Percentiles rank a stretch among this genome's conserved stretches.
Conservation (phyloP, 2,797 vertebrate genomes). For the Crax fasciolata region DNA sequence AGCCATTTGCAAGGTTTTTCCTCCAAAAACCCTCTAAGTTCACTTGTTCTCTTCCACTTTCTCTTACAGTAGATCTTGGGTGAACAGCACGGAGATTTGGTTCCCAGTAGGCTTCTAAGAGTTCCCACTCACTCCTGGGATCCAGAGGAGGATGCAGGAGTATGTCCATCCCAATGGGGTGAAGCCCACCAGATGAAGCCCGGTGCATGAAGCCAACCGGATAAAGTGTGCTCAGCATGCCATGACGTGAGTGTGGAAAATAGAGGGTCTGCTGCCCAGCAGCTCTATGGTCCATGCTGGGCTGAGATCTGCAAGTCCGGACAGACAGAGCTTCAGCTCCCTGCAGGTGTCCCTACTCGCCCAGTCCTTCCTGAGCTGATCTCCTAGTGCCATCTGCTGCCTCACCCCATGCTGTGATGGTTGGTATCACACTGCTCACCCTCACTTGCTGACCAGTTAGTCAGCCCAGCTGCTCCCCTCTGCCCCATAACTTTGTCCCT, state of each 20-base stretch:
- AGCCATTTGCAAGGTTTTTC: not conserved
- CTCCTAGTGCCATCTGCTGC: not conserved
- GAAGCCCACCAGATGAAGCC: not conserved
- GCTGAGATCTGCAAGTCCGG: not conserved
- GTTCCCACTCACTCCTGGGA: not conserved
- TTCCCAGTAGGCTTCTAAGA: not conserved
- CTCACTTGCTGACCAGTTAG: not conserved
- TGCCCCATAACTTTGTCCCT: rapidly evolving
- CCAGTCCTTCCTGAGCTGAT: not conserved
- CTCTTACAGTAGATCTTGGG: not conserved
- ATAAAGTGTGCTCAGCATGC: not conserved
- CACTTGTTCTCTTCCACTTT: not conserved
- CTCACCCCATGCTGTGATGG: not conserved
- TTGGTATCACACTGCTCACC: not conserved
- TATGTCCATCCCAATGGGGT: not conserved
- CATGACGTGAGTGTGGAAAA: rapidly evolving
- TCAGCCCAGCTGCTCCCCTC: not conserved
- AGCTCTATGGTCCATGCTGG: rapidly evolving
- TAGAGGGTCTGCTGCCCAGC: not conserved
- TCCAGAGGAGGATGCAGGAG: not conserved
- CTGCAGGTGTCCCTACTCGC: rapidly evolving
- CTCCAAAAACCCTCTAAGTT: not conserved
- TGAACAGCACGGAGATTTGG: not conserved
- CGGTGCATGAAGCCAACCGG: not conserved
- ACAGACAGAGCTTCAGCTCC: not conserved